Percentiles rank a stretch among this genome's conserved stretches.
Evolutionary conservation across 2,888 invertebrate genomes (phyloP).

Genomic region (Myopa testacea): DNA sequence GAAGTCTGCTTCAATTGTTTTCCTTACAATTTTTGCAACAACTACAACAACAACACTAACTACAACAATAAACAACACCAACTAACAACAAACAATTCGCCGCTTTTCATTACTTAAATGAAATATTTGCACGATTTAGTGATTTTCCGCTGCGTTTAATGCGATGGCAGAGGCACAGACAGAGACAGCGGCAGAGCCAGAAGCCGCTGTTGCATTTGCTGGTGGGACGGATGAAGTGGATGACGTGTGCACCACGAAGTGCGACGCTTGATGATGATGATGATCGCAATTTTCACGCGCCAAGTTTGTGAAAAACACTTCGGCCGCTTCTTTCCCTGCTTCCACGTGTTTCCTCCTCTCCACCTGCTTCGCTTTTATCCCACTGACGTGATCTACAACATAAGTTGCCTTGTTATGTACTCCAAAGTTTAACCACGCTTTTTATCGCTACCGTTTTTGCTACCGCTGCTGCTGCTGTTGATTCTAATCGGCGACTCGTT

Average conservation of each 20-base stretch:
- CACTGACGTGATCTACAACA: background rate
- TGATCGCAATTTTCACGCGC: slow-evolving; percentile 31
- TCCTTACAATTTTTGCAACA: slow-evolving; percentile 22
- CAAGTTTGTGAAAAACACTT: slow-evolving; percentile 16
- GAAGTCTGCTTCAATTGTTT: slow-evolving; percentile 19
- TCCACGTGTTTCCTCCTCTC: background rate
- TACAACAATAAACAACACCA: background rate
- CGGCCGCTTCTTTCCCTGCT: background rate
- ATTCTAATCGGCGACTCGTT: slow-evolving; percentile 22
- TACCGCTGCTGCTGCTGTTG: slow-evolving; percentile 1
- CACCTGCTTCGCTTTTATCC: background rate
- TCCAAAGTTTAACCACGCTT: background rate
- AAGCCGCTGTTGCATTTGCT: background rate
- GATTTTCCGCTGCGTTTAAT: slow-evolving; percentile 32
- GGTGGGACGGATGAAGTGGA: background rate
- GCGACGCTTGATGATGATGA: slow-evolving; percentile 20
- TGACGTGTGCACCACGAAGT: background rate
- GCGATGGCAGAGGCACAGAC: slow-evolving; percentile 9
- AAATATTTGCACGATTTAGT: slow-evolving; percentile 37
- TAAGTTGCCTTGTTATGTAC: background rate
- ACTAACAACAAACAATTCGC: background rate
- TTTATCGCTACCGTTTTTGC: slow-evolving; percentile 8
- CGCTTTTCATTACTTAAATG: slow-evolving; percentile 24
- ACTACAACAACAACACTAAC: background rate
- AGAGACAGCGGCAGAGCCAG: slow-evolving; percentile 7